Percentiles rank a stretch among this genome's conserved stretches.
Conservation (phyloP, 2,113 vertebrate species). For the Progne subis region DNA sequence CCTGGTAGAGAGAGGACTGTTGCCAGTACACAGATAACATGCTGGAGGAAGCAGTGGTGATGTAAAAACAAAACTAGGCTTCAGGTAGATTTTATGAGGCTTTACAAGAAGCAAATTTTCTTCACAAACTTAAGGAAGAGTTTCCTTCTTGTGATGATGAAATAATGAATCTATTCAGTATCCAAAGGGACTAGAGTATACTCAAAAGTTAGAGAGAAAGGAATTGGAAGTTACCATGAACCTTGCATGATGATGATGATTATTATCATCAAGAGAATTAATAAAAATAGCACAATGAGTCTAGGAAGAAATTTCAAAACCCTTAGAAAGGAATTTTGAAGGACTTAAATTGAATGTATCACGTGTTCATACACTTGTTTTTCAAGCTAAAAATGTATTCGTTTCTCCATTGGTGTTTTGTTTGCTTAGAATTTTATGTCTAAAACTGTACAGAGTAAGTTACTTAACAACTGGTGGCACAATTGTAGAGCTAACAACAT, state of each 20-base stretch:
- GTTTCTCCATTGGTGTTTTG: background rate
- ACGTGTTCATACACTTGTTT: background rate
- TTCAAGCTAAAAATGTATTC: background rate
- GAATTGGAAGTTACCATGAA: background rate
- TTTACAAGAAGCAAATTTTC: background rate
- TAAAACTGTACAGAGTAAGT: background rate
- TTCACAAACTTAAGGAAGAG: background rate
- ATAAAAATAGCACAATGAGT: background rate
- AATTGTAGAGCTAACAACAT: background rate
- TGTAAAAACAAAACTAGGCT: background rate
- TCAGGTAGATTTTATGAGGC: background rate
- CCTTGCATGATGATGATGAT: background rate
- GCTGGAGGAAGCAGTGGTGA: background rate
- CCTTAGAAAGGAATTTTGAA: background rate
- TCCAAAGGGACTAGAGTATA: background rate
- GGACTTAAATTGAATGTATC: background rate
- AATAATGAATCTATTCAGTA: background rate
- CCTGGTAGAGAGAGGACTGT: background rate
- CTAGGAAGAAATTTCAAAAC: background rate
- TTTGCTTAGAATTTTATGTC: background rate
- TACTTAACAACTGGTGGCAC: background rate
- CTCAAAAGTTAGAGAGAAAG: background rate
- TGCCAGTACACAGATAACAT: background rate
- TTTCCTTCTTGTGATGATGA: background rate
- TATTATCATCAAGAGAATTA: background rate